phyloP scores from a whole-genome alignment of 2,888 invertebrate species.

The Drosophila pseudotalamancana region DNA sequence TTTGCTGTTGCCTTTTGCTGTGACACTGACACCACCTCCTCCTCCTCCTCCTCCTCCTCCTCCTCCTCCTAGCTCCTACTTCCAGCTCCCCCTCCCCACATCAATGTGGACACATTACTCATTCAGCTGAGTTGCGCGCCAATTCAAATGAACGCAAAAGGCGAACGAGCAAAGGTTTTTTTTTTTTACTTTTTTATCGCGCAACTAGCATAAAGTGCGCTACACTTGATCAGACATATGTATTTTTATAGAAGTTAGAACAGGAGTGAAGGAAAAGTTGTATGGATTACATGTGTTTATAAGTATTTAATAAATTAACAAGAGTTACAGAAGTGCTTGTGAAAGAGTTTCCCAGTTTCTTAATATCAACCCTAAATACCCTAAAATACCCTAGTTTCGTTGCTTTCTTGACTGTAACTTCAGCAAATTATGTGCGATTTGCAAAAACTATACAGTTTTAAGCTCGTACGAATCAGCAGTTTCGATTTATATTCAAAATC shows the following conservation, averaged over 20 bases:
- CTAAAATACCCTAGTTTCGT: too few relatives aligned
- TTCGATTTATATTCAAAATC: too few relatives aligned
- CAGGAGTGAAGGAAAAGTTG: neutral
- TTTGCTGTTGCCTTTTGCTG: too few relatives aligned
- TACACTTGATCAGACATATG: slow-evolving; percentile 20
- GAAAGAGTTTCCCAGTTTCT: too few relatives aligned
- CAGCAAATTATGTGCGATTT: too few relatives aligned
- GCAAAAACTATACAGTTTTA: too few relatives aligned
- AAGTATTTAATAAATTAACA: too few relatives aligned
- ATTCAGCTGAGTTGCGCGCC: slow-evolving; percentile 53
- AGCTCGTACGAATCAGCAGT: too few relatives aligned
- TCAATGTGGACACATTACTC: slow-evolving; percentile 65
- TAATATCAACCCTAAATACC: too few relatives aligned
- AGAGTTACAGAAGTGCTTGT: too few relatives aligned
- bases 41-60: slow-evolving; percentile 5
- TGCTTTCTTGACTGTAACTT: too few relatives aligned
- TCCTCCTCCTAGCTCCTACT: slow-evolving; percentile 14
- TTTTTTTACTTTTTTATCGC: slow-evolving; percentile 35
- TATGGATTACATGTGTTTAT: too few relatives aligned
- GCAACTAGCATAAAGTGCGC: slow-evolving; percentile 31
- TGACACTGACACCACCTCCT: slow-evolving; percentile 54
- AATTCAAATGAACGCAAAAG: slow-evolving; percentile 58
- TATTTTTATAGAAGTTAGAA: neutral
- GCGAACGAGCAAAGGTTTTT: slow-evolving; percentile 12
- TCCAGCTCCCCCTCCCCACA: slow-evolving; percentile 22